Conservation (phyloP, 2,888 invertebrate species). For the Listrodromus nycthemerus region DNA sequence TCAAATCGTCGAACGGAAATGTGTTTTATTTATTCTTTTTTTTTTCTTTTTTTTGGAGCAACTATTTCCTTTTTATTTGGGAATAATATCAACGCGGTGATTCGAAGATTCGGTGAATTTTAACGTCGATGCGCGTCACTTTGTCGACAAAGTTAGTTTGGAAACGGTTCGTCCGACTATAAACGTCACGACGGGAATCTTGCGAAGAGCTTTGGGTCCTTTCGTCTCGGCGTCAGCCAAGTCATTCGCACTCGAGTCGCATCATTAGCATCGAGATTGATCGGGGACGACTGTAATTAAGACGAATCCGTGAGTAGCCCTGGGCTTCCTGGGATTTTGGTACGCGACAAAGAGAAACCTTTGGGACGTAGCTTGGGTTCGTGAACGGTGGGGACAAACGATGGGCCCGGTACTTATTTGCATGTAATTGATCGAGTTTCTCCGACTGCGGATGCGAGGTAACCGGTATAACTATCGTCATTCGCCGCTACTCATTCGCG, state of each 20-base stretch:
- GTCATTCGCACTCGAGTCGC: conserved; percentile 70
- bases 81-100: no score
- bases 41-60: no score
- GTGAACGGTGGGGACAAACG: conserved; percentile 62
- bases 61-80: no score
- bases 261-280: conserved; percentile 85
- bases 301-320: conserved; percentile 79
- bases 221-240: conserved; percentile 12
- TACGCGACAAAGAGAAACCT: conserved; percentile 58
- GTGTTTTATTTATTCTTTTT: no score
- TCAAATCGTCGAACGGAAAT: no score
- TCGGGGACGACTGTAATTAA: conserved; percentile 84
- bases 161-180: conserved; percentile 17
- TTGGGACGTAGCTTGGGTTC: not conserved
- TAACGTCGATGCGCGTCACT: no score
- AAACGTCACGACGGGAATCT: not conserved
- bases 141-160: not conserved
- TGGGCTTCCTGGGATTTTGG: conserved; percentile 68
- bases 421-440: conserved; percentile 78
- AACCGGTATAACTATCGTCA: conserved; percentile 67
- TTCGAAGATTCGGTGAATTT: no score
- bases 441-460: conserved; percentile 71
- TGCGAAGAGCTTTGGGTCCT: not conserved
- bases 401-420: conserved; percentile 77
- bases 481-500: conserved; percentile 43